A percentile compares a stretch with the other conserved stretches of the same genome.
Evolutionary conservation across 1,140 invertebrate species (phyloP).

Genomic region (Phenacoccus solenopsis): DNA sequence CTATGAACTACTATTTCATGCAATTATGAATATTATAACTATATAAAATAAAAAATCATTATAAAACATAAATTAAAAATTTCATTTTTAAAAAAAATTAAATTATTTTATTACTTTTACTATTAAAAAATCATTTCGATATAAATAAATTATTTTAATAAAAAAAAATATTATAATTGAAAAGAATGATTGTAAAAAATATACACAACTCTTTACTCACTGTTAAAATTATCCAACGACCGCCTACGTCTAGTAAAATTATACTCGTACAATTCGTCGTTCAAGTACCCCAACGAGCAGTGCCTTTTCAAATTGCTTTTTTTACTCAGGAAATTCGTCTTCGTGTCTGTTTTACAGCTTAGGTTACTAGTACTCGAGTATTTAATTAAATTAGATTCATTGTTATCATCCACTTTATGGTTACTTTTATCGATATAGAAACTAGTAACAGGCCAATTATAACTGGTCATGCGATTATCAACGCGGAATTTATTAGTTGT

Average conservation of each 20-base stretch:
- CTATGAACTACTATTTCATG: no score
- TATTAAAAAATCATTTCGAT: no score
- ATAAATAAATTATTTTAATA: no score
- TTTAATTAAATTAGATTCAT: not conserved
- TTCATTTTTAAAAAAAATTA: no score
- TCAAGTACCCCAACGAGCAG: slow-evolving; percentile 1
- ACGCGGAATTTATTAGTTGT: not conserved
- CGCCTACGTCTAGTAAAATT: not conserved
- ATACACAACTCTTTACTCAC: no score
- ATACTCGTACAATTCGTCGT: not conserved
- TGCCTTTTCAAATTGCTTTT: slow-evolving; percentile 7
- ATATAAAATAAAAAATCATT: no score
- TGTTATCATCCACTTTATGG: no score
- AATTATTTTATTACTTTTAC: no score
- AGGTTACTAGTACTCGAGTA: not conserved
- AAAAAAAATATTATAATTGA: no score
- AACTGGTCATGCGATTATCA: slow-evolving; percentile 20
- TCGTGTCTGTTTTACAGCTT: not conserved
- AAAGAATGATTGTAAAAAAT: no score
- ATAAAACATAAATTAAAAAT: no score
- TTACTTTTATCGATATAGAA: slow-evolving; percentile 14
- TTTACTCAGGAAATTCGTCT: not conserved
- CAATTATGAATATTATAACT: no score
- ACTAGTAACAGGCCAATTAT: slow-evolving; percentile 20
- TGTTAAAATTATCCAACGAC: not conserved